Percentiles rank a stretch among this genome's conserved stretches.
These are phyloP conservation scores for Sternotherus odoratus DNA, from an alignment of 2,797 vertebrate species.

Conservation along the genomic window DNA sequence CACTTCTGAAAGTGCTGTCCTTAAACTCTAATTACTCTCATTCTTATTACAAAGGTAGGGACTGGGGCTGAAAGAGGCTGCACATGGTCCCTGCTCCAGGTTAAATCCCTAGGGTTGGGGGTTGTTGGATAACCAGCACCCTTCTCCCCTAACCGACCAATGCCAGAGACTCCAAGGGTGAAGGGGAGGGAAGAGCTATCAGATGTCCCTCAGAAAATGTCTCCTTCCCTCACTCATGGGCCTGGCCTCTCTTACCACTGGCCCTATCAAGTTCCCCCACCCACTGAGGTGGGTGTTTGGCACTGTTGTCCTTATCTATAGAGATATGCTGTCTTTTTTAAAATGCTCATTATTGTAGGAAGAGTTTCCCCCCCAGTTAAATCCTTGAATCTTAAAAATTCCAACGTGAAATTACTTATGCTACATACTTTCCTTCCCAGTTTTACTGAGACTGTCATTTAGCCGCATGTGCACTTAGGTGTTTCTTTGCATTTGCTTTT, in stretches of 20 bases:
- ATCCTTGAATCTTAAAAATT: background rate
- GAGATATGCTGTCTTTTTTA: background rate
- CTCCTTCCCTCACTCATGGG: no score
- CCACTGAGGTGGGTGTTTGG: background rate
- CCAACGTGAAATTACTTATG: background rate
- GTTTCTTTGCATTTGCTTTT: background rate
- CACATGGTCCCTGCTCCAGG: no score
- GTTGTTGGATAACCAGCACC: no score
- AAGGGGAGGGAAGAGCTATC: no score
- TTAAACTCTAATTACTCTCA: background rate
- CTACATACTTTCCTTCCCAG: background rate
- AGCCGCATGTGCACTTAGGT: fast-evolving
- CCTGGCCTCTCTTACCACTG: background rate
- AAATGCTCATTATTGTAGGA: background rate
- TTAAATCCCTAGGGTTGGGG: no score
- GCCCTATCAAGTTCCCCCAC: background rate
- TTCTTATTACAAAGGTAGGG: no score
- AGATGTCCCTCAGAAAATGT: no score
- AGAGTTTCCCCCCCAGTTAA: background rate
- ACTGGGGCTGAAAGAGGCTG: no score
- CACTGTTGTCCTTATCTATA: background rate
- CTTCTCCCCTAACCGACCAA: no score
- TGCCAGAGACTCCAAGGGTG: no score
- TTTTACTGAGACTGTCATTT: background rate
- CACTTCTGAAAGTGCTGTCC: background rate